These are phyloP conservation scores for Geophilus truncorum DNA, from an alignment of 2,888 invertebrate genomes.

Conservation along the genomic window DNA sequence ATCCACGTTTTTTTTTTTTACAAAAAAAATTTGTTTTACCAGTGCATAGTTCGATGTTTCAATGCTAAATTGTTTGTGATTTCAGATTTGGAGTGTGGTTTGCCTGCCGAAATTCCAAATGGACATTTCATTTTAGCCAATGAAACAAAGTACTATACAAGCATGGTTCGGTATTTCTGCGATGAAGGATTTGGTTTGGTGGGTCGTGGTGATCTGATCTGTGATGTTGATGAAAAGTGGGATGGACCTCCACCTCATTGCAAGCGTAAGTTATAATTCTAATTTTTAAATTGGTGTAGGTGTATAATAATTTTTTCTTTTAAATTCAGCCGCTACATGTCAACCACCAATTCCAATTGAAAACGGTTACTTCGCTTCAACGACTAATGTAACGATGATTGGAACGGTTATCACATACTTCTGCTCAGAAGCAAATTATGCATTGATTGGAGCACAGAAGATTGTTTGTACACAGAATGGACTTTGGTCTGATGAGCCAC, in stretches of 20 bases:
- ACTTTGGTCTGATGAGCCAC: constrained; percentile 70
- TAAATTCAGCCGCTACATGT: constrained; percentile 54
- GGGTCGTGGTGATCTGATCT: constrained; percentile 72
- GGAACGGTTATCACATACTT: constrained; percentile 70
- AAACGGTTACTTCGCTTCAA: constrained; percentile 52
- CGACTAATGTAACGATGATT: constrained; percentile 50
- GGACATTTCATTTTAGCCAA: constrained; percentile 76
- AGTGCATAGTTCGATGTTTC: too few relatives aligned
- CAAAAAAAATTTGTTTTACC: too few relatives aligned
- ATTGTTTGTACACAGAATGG: constrained; percentile 70
- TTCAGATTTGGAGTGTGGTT: constrained; percentile 87
- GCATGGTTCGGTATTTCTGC: constrained; percentile 78
- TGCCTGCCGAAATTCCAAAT: constrained; percentile 76
- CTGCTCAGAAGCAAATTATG: constrained; percentile 63
- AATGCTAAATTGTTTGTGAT: too few relatives aligned
- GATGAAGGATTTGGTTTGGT: constrained; percentile 78
- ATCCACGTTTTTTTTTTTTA: too few relatives aligned
- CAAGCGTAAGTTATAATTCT: constrained; percentile 51
- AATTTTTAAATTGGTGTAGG: neutral
- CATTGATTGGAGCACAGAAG: constrained; percentile 61
- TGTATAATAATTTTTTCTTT: neutral
- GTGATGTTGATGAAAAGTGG: constrained; percentile 89
- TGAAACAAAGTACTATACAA: constrained; percentile 78
- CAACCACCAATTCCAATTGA: constrained; percentile 61
- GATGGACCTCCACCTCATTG: constrained; percentile 80